A percentile compares a stretch with the other conserved stretches of the same genome.
Evolutionary conservation across 1,140 invertebrate species (phyloP).

Genomic region (Conopomorpha cramerella): DNA sequence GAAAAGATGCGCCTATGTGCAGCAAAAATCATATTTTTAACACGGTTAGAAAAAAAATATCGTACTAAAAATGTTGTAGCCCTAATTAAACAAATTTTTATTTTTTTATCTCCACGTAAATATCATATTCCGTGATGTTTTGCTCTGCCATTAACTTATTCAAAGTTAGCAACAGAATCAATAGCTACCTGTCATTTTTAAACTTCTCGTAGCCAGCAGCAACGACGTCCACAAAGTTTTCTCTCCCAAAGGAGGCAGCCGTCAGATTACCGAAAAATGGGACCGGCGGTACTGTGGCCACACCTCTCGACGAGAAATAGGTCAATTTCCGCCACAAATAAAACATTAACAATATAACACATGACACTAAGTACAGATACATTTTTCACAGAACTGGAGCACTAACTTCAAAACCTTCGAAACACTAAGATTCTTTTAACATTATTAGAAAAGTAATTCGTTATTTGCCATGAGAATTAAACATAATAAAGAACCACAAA

Average conservation of each 20-base stretch:
- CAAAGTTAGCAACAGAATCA: background rate
- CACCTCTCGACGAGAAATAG: conserved; percentile 15
- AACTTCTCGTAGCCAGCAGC: conserved; percentile 14
- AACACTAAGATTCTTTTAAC: too few species aligned
- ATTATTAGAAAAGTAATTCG: too few species aligned
- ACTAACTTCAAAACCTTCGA: too few species aligned
- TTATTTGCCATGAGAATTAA: too few species aligned
- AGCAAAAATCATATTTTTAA: background rate
- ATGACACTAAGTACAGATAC: conserved; percentile 9
- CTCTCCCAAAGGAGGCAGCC: conserved; percentile 14
- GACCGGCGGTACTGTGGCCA: conserved; percentile 10
- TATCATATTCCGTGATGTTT: background rate
- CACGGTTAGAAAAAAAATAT: background rate
- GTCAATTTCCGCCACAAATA: conserved; percentile 10
- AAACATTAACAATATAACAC: conserved; percentile 11
- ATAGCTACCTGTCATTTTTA: conserved; percentile 16
- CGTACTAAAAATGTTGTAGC: too few species aligned
- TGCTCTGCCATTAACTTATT: background rate
- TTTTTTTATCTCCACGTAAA: too few species aligned
- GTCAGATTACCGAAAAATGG: conserved; percentile 17
- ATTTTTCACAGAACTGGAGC: too few species aligned
- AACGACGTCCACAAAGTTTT: conserved; percentile 17
- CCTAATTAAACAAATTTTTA: too few species aligned
- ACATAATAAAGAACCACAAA: too few species aligned
- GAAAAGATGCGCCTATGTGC: too few species aligned